Base-by-base conservation (phyloP, 2,888 invertebrate genomes). In the Lagria hirta region DNA sequence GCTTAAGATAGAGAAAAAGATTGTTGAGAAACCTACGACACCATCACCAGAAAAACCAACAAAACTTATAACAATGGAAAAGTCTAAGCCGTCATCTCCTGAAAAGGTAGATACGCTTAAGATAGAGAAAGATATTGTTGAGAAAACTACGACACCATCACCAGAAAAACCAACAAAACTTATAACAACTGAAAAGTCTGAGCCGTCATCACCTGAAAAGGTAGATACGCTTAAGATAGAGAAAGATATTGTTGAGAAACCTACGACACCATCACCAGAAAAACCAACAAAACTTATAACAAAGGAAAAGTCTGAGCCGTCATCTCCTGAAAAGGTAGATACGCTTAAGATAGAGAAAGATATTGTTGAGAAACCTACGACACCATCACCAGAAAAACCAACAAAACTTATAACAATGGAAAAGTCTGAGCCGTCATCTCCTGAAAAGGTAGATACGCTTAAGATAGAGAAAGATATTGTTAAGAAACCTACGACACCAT, bases 231-330 rank as follows among this genome's bases (percentile, higher is more conserved):
- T 3, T 12, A 32, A 32, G 14, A 14, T 21, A 1, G 32, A 32
- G 2, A 21, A 21, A 18, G 13, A 12, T 10, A 12, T 14, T 10
- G 21, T 14, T 24, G 26, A 26, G 20, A 48, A 42, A 28, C 23
- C 15, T 8, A 28, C 28, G 27, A 26, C 38, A 20, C 36, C 51
- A 7, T 15, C 37, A n/a, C 13, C 27, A 2, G 43, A 16, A 6
- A 30, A 48, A 35, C 28, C 35, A 13, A 30, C 35, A 3, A 10
- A 27, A 13, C 21, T 17, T n/a, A 29, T n/a, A n/a, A n/a, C n/a
- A n/a, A n/a, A n/a, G n/a, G n/a, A n/a, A n/a, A n/a, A n/a, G n/a
- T n/a, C n/a, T n/a, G n/a, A n/a, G n/a, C n/a, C n/a, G n/a, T n/a
- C n/a, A n/a, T n/a, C n/a, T n/a, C n/a, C n/a, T n/a, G n/a, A n/a